These are phyloP conservation scores for Macquaria australasica DNA, from an alignment of 2,113 vertebrate species.

Conservation along the genomic window DNA sequence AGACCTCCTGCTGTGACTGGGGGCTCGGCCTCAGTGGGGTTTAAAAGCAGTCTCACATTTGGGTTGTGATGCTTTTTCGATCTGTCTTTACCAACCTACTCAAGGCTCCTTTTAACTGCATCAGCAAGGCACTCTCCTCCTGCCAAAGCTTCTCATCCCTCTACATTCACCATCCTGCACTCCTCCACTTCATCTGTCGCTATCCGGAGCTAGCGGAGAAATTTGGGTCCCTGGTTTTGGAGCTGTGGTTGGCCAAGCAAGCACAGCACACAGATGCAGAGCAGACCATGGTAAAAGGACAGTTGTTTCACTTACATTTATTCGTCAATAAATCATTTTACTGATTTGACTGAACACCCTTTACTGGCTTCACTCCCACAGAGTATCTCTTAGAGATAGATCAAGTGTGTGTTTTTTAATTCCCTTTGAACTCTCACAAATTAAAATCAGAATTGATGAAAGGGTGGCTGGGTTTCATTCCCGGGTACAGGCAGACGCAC, in stretches of 20 bases:
- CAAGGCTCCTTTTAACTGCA: slow-evolving; percentile 84
- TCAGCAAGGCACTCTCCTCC: slow-evolving; percentile 84
- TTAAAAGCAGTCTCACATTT: slow-evolving; percentile 14
- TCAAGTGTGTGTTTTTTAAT: not conserved
- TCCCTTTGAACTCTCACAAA: slow-evolving; percentile 13
- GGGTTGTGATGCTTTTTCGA: slow-evolving; percentile 7
- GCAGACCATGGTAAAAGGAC: not conserved
- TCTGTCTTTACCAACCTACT: slow-evolving; percentile 26
- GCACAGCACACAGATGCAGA: slow-evolving; percentile 53
- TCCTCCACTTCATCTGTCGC: slow-evolving; percentile 89
- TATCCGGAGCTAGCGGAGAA: slow-evolving; percentile 88
- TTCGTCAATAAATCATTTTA: not conserved
- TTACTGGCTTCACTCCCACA: slow-evolving; percentile 7
- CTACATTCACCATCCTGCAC: slow-evolving; percentile 88
- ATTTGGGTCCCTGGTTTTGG: slow-evolving; percentile 87
- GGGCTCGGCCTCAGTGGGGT: not conserved
- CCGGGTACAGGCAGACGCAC: slow-evolving; percentile 21
- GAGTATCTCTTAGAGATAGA: not conserved
- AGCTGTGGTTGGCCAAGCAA: slow-evolving; percentile 88
- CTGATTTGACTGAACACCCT: not conserved
- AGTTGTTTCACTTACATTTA: not conserved
- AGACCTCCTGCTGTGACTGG: not conserved
- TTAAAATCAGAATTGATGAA: not conserved
- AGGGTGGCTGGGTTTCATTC: slow-evolving; percentile 9
- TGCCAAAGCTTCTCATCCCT: slow-evolving; percentile 84